Evolutionary conservation across 2,797 vertebrate species (phyloP).

Genomic region (Ispidina picta): DNA sequence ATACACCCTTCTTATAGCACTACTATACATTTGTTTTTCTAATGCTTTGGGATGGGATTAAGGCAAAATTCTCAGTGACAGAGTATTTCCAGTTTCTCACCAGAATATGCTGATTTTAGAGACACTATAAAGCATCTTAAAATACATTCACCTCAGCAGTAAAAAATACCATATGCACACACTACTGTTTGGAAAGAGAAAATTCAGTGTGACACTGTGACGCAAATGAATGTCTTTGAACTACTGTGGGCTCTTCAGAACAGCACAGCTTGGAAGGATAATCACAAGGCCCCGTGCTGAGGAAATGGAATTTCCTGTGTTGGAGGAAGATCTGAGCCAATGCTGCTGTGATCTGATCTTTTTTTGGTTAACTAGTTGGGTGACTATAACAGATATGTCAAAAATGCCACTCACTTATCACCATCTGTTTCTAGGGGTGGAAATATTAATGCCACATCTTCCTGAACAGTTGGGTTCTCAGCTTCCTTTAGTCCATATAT

Average conservation of each 20-base stretch:
- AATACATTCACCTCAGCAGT: not conserved
- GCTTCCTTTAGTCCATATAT: not conserved
- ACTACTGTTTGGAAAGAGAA: slow-evolving; percentile 1
- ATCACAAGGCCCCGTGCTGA: not conserved
- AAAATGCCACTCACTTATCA: slow-evolving; percentile 40
- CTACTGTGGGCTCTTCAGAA: slow-evolving; percentile 21
- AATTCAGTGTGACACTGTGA: not conserved
- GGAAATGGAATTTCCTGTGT: slow-evolving; percentile 59
- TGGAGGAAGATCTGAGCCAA: slow-evolving; percentile 41
- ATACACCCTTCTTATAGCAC: not conserved
- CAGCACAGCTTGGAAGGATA: slow-evolving; percentile 37
- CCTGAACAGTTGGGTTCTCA: slow-evolving; percentile 2
- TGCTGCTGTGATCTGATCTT: slow-evolving; percentile 37
- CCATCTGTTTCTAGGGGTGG: slow-evolving; percentile 25
- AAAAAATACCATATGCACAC: not conserved
- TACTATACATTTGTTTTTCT: not conserved
- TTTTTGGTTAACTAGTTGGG: slow-evolving; percentile 14
- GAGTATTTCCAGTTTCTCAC: not conserved
- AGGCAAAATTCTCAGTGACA: not conserved
- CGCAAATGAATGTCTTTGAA: slow-evolving; percentile 3
- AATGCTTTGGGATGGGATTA: not conserved
- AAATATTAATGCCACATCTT: slow-evolving; percentile 2
- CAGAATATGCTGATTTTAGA: not conserved
- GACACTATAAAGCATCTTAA: not conserved
- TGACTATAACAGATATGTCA: slow-evolving; percentile 39